Evolutionary conservation across 1,140 invertebrate genomes (phyloP), one percentile per base, ranked within the genome.

Genomic region (Calliphora vicina): DNA sequence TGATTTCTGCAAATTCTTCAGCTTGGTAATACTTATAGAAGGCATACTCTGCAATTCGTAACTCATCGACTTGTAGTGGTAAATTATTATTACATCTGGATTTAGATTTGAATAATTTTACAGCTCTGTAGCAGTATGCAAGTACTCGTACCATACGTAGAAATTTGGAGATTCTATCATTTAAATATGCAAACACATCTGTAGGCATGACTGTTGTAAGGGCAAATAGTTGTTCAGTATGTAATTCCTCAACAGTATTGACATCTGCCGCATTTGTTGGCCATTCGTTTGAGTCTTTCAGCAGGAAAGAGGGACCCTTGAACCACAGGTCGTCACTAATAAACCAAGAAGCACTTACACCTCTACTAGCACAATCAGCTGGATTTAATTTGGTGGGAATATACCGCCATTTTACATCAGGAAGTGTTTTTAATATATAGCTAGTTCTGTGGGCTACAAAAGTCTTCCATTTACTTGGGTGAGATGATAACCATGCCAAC

Each of bases 71-170:
- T 29, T 15, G n/a, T 4, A 78, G 29, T 8, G 29, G 29, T n/a
- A 15, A 78, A 10, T n/a, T 42, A 17, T 15, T n/a, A 8, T 42
- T 78, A 23, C 3, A 12, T n/a, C 42, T 78, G 10, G 27, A 20
- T n/a, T 42, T 20, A 20, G 17, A 17, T 13, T 35, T 78, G 42
- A n/a, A n/a, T n/a, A n/a, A n/a, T n/a, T 42, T 43, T 17, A 29
- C 13, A 78, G 17, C 35, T 78, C 74, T 35, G 27, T 42, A 42
- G 74, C 29, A 78, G 42, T 78, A 78, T 13, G 74, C 74, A 29
- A 78, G n/a, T 80, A 45, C 35, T 26, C 76, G 1, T 0, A 23
- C 42, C 20, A 50, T 17, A 17, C n/a, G 13, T 5, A 17, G 50
- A 12, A 12, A 61, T 5, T 5, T 6, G 13, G 50, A 61, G n/a